Evolutionary conservation across 2,113 vertebrate species (phyloP), one percentile per base, ranked within the genome.

Genomic region (Protomyctophum bolini): DNA sequence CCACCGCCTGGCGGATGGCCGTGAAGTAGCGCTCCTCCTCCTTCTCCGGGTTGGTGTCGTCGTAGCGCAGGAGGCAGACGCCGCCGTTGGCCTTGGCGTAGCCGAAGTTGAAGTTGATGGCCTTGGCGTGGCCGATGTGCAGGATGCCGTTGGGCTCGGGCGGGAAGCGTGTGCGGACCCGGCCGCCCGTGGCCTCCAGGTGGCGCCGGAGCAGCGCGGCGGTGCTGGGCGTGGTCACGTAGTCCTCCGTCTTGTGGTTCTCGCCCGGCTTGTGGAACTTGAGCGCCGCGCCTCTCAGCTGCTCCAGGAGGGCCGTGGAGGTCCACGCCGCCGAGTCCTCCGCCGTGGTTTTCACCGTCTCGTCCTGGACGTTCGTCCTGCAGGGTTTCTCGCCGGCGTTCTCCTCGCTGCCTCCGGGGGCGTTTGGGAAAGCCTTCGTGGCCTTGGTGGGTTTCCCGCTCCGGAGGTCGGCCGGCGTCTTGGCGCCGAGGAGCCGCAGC

Each of bases 91-190:
- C 95, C 95, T 96, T 95, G 58, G 96, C 96, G 1, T 92, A 96
- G 21, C 96, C 96, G 1, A 97, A 97, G 78, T 97, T 97, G 86
- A 97, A 96, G 84, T 95, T 96, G 89, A 97, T 96, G 52, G 95
- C 95, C 84, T 97, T 97, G 72, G 96, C 96, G 1, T 97, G 96
- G 71, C 96, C 96, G 0, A 97, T 94, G 77, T 97, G 96, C 71
- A 97, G 83, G 77, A 96, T 96, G 6, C 96, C 96, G 0, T 97
- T 97, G 51, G 96, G 96, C 73, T 97, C 96, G 3, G 96, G 96
- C 1, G 96, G 96, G 46, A 97, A 97, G 7, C 96, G 94, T 0
- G 95, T 94, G 21, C 95, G 93, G 3, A 96, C 90, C 95, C 96
- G 33, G 3, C 33, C 33, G 33, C 33, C 33, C 33, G 33, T 41